phyloP scores from a whole-genome alignment of 2,113 vertebrate species.

The Toxotes chatareus region DNA sequence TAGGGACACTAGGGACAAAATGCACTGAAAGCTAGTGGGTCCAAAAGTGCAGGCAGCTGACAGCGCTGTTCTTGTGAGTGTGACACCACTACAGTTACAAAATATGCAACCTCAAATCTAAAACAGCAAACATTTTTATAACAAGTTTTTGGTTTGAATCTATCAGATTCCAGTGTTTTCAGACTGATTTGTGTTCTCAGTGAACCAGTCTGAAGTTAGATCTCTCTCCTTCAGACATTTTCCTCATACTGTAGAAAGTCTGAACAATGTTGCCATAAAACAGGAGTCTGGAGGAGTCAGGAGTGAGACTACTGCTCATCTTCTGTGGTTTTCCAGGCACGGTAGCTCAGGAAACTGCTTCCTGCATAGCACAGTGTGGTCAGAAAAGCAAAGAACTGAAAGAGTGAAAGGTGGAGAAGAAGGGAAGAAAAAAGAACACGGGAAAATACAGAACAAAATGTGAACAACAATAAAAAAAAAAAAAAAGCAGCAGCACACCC shows the following conservation, averaged over 20 bases:
- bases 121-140: too few relatives aligned
- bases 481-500: neutral
- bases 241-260: neutral
- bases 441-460: neutral
- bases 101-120: too few relatives aligned
- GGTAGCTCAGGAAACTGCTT: slow-evolving; percentile 90
- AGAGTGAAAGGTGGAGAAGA: neutral
- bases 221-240: neutral
- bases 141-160: too few relatives aligned
- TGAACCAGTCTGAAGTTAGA: neutral
- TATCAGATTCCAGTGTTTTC: too few relatives aligned
- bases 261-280: slow-evolving; percentile 4
- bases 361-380: slow-evolving; percentile 91
- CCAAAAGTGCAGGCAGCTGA: too few relatives aligned
- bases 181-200: too few relatives aligned
- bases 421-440: slow-evolving; percentile 7
- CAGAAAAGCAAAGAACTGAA: slow-evolving; percentile 92
- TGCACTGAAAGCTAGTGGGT: too few relatives aligned
- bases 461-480: neutral
- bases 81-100: too few relatives aligned
- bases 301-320: slow-evolving; percentile 65
- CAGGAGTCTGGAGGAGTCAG: neutral
- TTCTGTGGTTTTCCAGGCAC: slow-evolving; percentile 86
- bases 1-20: too few relatives aligned
- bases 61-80: too few relatives aligned